Base-by-base conservation (phyloP, 2,888 invertebrate species). In the Leistus spinibarbis region DNA sequence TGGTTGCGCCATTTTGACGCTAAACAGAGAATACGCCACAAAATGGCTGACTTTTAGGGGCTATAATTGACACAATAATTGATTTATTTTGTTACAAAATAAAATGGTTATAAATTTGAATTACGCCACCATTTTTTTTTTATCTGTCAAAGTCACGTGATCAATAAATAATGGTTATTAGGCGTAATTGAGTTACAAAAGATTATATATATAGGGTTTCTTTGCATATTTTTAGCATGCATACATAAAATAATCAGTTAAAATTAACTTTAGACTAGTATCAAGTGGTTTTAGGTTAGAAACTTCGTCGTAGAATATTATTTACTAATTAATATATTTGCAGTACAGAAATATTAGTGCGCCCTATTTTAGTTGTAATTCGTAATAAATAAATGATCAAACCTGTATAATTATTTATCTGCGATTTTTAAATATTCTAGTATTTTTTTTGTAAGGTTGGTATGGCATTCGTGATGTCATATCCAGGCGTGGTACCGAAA, bases 401-500 rank as follows among this genome's bases (percentile, higher is more conserved):
- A 40, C 40, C 22, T 24, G 22, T 64, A 64, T 24, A 27, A 27
- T 66, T 27, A 20, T 17, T 7, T 16, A 19, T 66, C 17, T 66
- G n/a, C 17, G 16, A 53, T 66, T 13, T 23, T 53, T 13, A 16
- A 66, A 66, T 53, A 64, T 24, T 4, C 24, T n/a, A 13, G 22
- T 64, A 17, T 40, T 4, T 10, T 53, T 66, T 19, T 53, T 17
- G 54, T 17, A 63, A 62, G 10, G 75, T 75, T 75, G 75, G 68
- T 64, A 75, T 54, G 66, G 13, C 27, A 19, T 53, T 67, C 40
- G 79, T 81, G 81, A 82, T 83, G 82, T 83, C 82, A 83, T 81
- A 79, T 78, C 77, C 83, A 82, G 84, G 83, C 83, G 83, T 83
- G 82, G 81, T 82, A 77, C 77, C 64, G n/a, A 76, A 76, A 77